Base-by-base conservation (phyloP, 2,888 invertebrate genomes). In the Nomada fabriciana region DNA sequence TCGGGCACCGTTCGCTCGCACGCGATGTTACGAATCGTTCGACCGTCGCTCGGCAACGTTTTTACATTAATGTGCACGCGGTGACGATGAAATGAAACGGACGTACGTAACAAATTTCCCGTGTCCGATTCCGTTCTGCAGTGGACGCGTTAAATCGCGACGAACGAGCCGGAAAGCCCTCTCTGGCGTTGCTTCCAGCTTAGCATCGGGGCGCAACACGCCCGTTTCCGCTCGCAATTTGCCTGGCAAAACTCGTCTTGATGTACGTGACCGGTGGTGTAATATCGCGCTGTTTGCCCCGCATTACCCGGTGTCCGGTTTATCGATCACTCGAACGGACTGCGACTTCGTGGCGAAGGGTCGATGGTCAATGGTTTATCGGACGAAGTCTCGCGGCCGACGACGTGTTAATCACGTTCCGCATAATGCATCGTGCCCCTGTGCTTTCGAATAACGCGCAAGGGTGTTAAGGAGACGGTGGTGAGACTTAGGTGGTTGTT, bases 331-430 rank as follows among this genome's bases (percentile, higher is more conserved):
- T 4, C 43, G 63, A 57, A 11, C 15, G 23, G 18, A 43, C 55
- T 52, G 23, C 20, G 70, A 65, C 29, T 68, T 75, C 52, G n/a
- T 43, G 63, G 71, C 67, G 59, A 63, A 36, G 53, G 73, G 70
- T 70, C 70, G 80, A 61, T 20, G 81, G 80, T 61, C 67, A 67
- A 76, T 64, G 75, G 70, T 82, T 80, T 80, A 82, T 80, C 71
- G 43, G 59, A 15, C 63, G 47, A 75, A 73, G 59, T 75, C 71
- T 47, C 79, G 42, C 29, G 61, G 43, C 11, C 43, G 80, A 64
- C 70, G 80, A 81, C 82, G 81, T 55, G 82, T 59, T 82, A 80
- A 82, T 76, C 60, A 63, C 47, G 53, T 15, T 47, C 10, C 29
- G 68, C 59, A 76, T 80, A 76, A 82, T 80, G 81, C 71, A 82